Base-by-base conservation (phyloP, 2,113 vertebrate species). In the Conger conger region DNA sequence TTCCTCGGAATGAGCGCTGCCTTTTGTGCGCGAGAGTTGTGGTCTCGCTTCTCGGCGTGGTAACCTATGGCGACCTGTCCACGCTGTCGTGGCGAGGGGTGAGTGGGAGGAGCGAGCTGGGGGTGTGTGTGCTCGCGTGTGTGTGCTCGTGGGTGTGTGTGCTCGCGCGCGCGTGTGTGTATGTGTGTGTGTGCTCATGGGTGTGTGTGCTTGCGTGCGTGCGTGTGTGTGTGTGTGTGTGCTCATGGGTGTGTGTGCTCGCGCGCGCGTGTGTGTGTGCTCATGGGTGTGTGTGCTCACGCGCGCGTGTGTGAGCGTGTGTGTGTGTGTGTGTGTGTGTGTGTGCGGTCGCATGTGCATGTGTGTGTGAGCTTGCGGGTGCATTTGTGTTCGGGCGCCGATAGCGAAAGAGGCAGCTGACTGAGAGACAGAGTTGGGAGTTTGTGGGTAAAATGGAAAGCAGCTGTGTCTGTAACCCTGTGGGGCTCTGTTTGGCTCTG, bases 361-460 rank as follows among this genome's bases (percentile, higher is more conserved):
- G 54, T 18, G 3, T 20, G 18, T 57, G 54, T 16, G 3, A 18
- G 54, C 54, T 53, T n/a, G 9, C 40, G 40, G 40, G 40, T 42
- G 40, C 40, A 9, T 9, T 16, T 57, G 57, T 27, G 18, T 20
- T 20, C 20, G 23, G 18, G 57, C 57, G 27, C 57, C 3, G 20
- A 63, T 27, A 20, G 18, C 18, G 18, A 63, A 20, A 27, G 68
- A 33, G 68, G n/a, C 6, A 4, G 68, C 3, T n/a, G 68, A 73
- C 9, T 13, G 68, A 73, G 68, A 73, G 68, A 73, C 7, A 33
- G 68, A 68, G 60, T 68, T n/a, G n/a, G 60, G 60, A 73, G 68
- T 73, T 73, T 73, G 68, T 73, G 68, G 23, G 68, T 33, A 73
- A 63, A 63, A 73, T 73, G 68, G 68, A 73, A 73, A 73, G 68